Percentiles rank a stretch among this genome's conserved stretches.
phyloP scores from a whole-genome alignment of 2,888 invertebrate genomes.

The Enchytraeus crypticus region DNA sequence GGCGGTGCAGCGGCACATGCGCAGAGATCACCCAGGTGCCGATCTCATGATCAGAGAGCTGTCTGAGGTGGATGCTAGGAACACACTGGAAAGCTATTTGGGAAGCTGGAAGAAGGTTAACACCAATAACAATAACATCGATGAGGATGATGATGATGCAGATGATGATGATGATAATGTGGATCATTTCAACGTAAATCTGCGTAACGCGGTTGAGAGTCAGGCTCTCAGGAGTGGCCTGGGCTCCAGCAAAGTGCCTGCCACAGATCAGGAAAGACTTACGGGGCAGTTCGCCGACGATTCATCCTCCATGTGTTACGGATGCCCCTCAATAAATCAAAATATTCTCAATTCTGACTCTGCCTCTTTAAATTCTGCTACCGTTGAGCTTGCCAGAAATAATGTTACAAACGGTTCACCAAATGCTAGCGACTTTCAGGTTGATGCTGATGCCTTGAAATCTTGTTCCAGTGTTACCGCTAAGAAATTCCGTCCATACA shows the following conservation, averaged over 20 bases:
- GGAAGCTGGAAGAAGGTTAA: conserved; percentile 7
- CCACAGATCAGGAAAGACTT: neutral
- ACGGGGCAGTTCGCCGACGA: conserved; percentile 4
- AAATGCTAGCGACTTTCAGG: neutral
- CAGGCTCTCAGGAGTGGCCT: too few relatives aligned
- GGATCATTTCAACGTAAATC: neutral
- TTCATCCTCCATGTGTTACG: conserved; percentile 1
- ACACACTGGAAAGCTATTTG: conserved; percentile 38
- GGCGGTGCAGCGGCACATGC: conserved; percentile 45
- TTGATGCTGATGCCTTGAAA: too few relatives aligned
- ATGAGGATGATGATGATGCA: conserved; percentile 2
- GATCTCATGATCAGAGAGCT: conserved; percentile 34
- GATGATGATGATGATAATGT: conserved; percentile 4
- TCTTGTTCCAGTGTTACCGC: conserved; percentile 1
- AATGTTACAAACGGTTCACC: too few relatives aligned
- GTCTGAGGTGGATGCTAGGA: conserved; percentile 37
- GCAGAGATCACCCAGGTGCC: conserved; percentile 33
- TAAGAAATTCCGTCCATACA: conserved; percentile 60
- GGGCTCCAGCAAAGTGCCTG: too few relatives aligned
- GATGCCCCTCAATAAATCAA: too few relatives aligned
- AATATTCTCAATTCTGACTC: too few relatives aligned
- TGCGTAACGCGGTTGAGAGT: neutral
- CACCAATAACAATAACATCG: too few relatives aligned
- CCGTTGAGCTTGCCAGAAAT: neutral
- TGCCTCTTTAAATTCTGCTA: too few relatives aligned